A percentile compares a stretch with the other conserved stretches of the same genome.
Evolutionary conservation across 2,888 invertebrate genomes (phyloP).

Genomic region (Pristionchus fissidentatus): DNA sequence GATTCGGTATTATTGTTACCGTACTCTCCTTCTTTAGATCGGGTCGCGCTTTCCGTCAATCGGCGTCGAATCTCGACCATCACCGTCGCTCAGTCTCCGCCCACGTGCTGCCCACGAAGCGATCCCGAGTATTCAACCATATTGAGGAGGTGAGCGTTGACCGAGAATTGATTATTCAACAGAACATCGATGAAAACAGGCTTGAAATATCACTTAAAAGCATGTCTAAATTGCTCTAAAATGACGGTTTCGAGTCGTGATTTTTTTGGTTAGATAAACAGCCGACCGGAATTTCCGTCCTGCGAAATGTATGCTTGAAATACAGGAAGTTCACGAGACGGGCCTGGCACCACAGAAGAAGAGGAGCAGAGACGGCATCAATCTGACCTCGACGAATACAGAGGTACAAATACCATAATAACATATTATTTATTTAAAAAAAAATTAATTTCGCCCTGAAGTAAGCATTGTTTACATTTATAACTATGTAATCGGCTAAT

Average conservation of each 20-base stretch:
- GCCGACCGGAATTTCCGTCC: no score
- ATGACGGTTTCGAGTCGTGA: not conserved
- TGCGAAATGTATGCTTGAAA: not conserved
- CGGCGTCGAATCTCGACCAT: not conserved
- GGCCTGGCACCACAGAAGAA: slow-evolving; percentile 23
- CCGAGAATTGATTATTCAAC: not conserved
- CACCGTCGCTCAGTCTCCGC: slow-evolving; percentile 43
- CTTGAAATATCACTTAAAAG: not conserved
- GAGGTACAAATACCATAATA: not conserved
- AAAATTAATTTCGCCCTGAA: not conserved
- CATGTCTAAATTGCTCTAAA: not conserved
- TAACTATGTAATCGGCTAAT: not conserved
- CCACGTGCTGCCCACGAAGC: slow-evolving; percentile 23
- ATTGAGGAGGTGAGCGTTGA: slow-evolving; percentile 5
- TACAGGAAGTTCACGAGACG: slow-evolving; percentile 29
- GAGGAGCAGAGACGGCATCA: slow-evolving; percentile 17
- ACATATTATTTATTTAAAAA: not conserved
- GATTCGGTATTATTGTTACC: not conserved
- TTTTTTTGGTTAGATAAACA: not conserved
- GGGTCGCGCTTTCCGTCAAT: slow-evolving; percentile 39
- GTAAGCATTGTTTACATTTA: not conserved
- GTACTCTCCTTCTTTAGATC: not conserved
- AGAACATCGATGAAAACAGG: no score
- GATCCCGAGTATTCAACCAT: slow-evolving; percentile 24
- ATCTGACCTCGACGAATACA: slow-evolving; percentile 24